Evolutionary conservation across 37 sponge, comb jelly and placozoan genomes (phyloP), one percentile per base, ranked within the genome.

Genomic region (Halichondria panicea): DNA sequence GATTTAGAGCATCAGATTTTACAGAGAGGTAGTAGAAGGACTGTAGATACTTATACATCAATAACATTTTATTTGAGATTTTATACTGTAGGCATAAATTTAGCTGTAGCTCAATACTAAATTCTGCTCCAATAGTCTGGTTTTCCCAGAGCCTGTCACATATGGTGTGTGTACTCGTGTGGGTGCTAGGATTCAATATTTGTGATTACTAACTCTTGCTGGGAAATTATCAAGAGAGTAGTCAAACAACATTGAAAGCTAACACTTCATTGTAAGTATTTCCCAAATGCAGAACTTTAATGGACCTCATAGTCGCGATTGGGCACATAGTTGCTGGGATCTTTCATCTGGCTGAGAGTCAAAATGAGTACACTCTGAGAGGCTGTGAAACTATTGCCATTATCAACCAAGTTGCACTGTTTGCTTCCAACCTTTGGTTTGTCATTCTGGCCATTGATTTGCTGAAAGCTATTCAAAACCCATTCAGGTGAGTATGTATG

Each of bases 401-500:
- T 1, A 25, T 93, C 43, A 77, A 82, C 59, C 63, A 83, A 65
- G 79, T 89, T 58, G 74, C 84, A 8, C 72, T 89, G 8, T 30
- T 94, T 3, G 87, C 78, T 6, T 68, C 85, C 1, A 77, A 70
- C 37, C 53, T 69, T 32, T 87, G 91, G 94, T 94, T 90, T 53
- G 36, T 75, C 13, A 57, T 87, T 12, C 79, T 94, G 19, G 84
- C 88, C 0, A 54, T 82, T 38, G 91, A 94, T 44, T 73, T 94
- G 48, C 37, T 79, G 21, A 69, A 69, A 3, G 91, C 91, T 38
- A 89, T 94, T 15, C 66, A 87, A 25, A 94, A 89, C 44, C 94
- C 94, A 0, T 94, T 94, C 71, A 87, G 81, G 94, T 94, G 44
- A 43, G 66, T 48, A 62, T n/a, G n/a, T n/a, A n/a, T n/a, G n/a